phyloP scores from a whole-genome alignment of 1,140 invertebrate genomes.

The Leptinotarsa undecemlineata region DNA sequence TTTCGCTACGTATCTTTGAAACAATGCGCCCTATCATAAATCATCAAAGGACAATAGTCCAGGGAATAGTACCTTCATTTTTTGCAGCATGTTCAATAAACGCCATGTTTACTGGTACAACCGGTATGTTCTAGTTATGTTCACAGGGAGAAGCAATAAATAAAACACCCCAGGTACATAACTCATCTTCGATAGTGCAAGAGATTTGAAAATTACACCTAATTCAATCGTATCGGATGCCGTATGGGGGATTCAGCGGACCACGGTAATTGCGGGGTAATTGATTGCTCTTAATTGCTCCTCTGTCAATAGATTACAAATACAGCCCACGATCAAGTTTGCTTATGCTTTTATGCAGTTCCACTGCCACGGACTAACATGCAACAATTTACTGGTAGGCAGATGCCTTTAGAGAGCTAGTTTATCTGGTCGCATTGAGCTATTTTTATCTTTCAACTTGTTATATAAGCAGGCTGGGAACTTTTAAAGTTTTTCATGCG shows the following conservation, averaged over 20 bases:
- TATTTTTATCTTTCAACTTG: not conserved
- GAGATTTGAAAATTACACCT: slow-evolving; percentile 15
- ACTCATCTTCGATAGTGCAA: slow-evolving; percentile 12
- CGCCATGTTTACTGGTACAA: not conserved
- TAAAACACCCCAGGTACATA: not conserved
- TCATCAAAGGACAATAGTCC: no score
- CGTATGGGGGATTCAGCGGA: slow-evolving; percentile 19
- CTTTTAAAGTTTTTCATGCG: not conserved
- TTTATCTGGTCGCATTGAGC: not conserved
- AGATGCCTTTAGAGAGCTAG: slow-evolving; percentile 2
- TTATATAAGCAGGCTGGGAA: not conserved
- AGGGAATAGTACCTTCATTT: no score
- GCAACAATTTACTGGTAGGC: slow-evolving; percentile 5
- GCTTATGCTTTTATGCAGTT: slow-evolving; percentile 20
- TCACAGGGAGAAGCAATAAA: not conserved
- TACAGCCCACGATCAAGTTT: slow-evolving; percentile 23
- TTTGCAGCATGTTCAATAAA: not conserved
- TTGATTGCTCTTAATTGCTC: slow-evolving; percentile 30
- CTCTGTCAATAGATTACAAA: slow-evolving; percentile 29
- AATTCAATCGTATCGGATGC: slow-evolving; percentile 8
- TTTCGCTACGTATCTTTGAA: no score
- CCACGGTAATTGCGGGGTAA: slow-evolving; percentile 23
- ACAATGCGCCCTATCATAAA: no score
- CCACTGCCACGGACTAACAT: not conserved
- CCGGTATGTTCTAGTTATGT: not conserved